Conservation (phyloP, 2,888 invertebrate species). For the Caenorhabditis doughertyi region DNA sequence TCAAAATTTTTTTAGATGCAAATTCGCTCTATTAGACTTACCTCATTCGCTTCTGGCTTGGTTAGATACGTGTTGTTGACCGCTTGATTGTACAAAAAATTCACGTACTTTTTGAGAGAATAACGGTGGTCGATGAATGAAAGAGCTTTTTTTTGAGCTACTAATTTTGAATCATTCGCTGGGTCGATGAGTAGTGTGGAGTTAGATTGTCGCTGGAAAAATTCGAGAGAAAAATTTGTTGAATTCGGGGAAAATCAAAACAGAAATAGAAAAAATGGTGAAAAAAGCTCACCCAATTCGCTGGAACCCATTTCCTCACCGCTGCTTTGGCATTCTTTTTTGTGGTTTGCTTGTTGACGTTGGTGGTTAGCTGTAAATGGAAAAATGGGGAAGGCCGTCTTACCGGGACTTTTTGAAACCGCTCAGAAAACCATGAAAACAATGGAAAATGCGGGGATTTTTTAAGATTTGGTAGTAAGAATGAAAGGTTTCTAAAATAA, state of each 20-base stretch:
- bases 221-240: neutral
- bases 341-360: conserved; percentile 39
- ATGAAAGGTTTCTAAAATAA: too few species aligned
- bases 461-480: too few species aligned
- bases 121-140: conserved; percentile 45
- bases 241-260: too few species aligned
- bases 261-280: neutral
- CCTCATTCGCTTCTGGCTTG: conserved; percentile 27
- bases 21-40: conserved; percentile 8
- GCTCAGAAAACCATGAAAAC: neutral
- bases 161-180: neutral
- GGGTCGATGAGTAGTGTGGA: neutral
- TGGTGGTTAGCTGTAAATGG: conserved; percentile 36
- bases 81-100: conserved; percentile 37
- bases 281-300: conserved; percentile 13
- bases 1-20: neutral
- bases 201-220: neutral
- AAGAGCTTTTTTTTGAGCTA: conserved; percentile 28
- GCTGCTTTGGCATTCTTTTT: conserved; percentile 33
- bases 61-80: conserved; percentile 36
- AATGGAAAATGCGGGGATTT: too few species aligned
- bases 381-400: neutral
- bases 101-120: conserved; percentile 54
- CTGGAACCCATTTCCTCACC: conserved; percentile 36
- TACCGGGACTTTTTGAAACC: neutral